Base-by-base conservation (phyloP, 2,113 vertebrate species). In the Himantopus leucocephalus region DNA sequence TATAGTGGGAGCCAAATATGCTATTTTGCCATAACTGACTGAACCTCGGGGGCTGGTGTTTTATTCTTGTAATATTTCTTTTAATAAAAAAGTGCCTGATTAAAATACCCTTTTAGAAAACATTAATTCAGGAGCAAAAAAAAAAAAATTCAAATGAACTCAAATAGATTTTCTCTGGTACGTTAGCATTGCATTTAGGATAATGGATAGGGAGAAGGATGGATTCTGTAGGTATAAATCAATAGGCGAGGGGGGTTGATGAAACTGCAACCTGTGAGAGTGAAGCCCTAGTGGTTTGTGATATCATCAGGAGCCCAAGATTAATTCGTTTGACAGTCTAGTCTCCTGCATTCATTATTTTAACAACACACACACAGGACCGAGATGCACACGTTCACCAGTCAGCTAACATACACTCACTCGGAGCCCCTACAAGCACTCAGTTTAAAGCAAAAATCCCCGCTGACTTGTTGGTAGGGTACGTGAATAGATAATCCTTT, bases 81-180 rank as follows among this genome's bases (percentile, higher is more conserved):
- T 89, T 92, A 92, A 96, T 92, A 96, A 96, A 94, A 88, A 97
- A 92, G 91, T 68, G 72, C 92, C 74, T 92, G 93, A 98, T 98
- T 98, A 98, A 98, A 98, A 97, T 80, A 94, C 93, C 94, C 97
- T 98, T 97, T 97, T 95, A 96, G 97, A 98, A 98, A 97, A 94
- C 97, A 97, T 97, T 98, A 98, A 98, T 98, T 98, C 96, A 93
- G 67, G 75, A 87, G 73, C 94, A 80, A 97, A 92, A 96, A 94
- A 86, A 37, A 37, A 96, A 97, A 96, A 97, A 96, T 97, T 98
- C 92, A 96, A 95, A 97, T 98, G 96, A 97, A 98, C 95, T 97
- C 94, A 91, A 96, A 98, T 98, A 98, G 98, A 98, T 98, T 98
- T 98, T 98, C 97, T 90, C 92, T 97, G 96, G 97, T 97, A 94